These are phyloP conservation scores for Parambassis ranga DNA, from an alignment of 2,797 vertebrate genomes.

Conservation along the genomic window DNA sequence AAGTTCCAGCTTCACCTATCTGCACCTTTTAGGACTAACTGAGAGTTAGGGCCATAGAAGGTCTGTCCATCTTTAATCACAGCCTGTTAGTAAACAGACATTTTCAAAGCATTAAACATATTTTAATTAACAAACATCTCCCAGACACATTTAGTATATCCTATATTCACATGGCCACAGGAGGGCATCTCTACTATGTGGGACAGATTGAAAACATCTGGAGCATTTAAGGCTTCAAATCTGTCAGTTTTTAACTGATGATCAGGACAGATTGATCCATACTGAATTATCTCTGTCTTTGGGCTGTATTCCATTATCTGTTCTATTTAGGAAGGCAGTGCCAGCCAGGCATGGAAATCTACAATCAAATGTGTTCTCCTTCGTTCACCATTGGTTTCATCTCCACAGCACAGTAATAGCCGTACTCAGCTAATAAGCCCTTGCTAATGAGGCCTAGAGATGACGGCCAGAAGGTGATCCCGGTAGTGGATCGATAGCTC, in stretches of 20 bases:
- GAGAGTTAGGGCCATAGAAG: no score
- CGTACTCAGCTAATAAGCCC: conserved; percentile 68
- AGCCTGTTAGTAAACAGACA: no score
- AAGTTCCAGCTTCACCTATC: no score
- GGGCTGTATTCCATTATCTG: conserved; percentile 10
- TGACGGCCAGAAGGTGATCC: conserved; percentile 75
- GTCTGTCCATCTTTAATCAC: no score
- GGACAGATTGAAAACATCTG: no score
- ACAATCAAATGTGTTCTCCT: conserved; percentile 44
- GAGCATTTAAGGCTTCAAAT: no score
- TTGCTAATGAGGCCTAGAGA: conserved; percentile 75
- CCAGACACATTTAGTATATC: no score
- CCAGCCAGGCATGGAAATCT: conserved; percentile 29
- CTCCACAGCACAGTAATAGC: conserved; percentile 50
- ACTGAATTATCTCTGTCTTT: neutral
- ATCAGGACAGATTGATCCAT: no score
- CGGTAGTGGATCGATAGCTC: conserved; percentile 69
- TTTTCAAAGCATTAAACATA: no score
- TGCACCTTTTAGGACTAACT: no score
- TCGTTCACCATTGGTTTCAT: conserved; percentile 37
- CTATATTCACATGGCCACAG: no score
- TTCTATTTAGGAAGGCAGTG: conserved; percentile 15
- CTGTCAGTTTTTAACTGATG: neutral
- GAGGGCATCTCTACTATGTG: no score
- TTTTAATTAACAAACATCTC: neutral